These are phyloP conservation scores for Euspilapteryx auroguttella DNA, from an alignment of 2,888 invertebrate species.

Conservation along the genomic window DNA sequence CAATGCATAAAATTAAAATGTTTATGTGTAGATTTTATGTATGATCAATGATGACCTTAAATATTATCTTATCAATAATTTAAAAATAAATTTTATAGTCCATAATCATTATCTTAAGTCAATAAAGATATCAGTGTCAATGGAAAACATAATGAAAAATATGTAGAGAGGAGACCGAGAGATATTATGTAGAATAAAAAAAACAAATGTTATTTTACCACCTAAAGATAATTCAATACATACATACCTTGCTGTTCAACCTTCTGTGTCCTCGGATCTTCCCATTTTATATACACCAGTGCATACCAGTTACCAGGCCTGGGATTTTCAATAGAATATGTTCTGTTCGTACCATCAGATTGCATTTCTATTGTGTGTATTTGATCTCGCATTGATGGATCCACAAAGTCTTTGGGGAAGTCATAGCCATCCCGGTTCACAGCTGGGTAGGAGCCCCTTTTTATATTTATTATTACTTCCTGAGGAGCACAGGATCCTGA, in stretches of 20 bases:
- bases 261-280: slow-evolving; percentile 69
- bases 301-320: slow-evolving; percentile 80
- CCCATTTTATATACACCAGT: slow-evolving; percentile 76
- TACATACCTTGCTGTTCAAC: slow-evolving; percentile 76
- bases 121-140: too few relatives aligned
- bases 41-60: too few relatives aligned
- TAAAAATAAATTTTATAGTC: too few relatives aligned
- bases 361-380: slow-evolving; percentile 61
- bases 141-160: too few relatives aligned
- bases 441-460: slow-evolving; percentile 81
- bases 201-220: too few relatives aligned
- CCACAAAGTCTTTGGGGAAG: slow-evolving; percentile 69
- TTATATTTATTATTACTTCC: slow-evolving; percentile 71
- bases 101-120: too few relatives aligned
- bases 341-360: slow-evolving; percentile 64
- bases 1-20: too few relatives aligned
- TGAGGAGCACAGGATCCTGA: slow-evolving; percentile 62
- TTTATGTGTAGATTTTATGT: too few relatives aligned
- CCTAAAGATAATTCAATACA: too few relatives aligned
- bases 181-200: too few relatives aligned
- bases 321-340: slow-evolving; percentile 66
- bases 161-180: too few relatives aligned
- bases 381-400: slow-evolving; percentile 36
- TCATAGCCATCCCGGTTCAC: slow-evolving; percentile 80
- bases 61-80: too few relatives aligned